Conservation (phyloP, 2,113 vertebrate species). For the Chionodraco myersi region DNA sequence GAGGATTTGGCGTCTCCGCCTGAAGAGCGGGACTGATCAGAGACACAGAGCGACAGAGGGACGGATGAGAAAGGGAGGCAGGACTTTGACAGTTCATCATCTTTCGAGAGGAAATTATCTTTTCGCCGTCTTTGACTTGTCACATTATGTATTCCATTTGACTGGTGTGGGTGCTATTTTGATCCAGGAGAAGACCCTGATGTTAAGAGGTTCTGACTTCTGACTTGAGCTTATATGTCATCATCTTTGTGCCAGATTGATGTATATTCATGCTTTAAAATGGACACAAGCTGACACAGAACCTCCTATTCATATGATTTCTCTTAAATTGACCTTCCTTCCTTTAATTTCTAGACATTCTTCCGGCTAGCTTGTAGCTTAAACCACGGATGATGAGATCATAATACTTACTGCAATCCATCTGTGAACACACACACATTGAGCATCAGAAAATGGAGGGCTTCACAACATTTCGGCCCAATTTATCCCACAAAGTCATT, state of each 20-base stretch:
- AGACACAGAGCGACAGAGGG: conserved; percentile 43
- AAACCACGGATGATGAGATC: not conserved
- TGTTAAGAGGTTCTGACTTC: conserved; percentile 21
- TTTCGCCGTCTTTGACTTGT: conserved; percentile 48
- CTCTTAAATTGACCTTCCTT: conserved; percentile 13
- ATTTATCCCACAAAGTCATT: conserved; percentile 39
- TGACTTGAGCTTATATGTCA: conserved; percentile 25
- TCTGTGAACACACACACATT: not conserved
- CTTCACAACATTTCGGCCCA: conserved; percentile 27
- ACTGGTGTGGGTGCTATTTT: conserved; percentile 23
- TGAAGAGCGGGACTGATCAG: conserved; percentile 83
- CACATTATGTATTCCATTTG: conserved; percentile 54
- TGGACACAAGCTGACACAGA: conserved; percentile 6
- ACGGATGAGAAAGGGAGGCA: conserved; percentile 33
- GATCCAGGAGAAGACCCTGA: conserved; percentile 16
- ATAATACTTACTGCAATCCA: not conserved
- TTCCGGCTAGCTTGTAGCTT: conserved; percentile 26
- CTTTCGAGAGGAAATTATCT: conserved; percentile 40
- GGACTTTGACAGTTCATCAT: conserved; percentile 47
- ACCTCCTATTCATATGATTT: conserved; percentile 6
- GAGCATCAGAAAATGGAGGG: conserved; percentile 6
- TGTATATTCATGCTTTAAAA: conserved; percentile 7
- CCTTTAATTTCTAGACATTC: conserved; percentile 12
- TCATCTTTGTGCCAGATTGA: conserved; percentile 13
- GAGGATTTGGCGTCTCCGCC: conserved; percentile 86